A percentile compares a stretch with the other conserved stretches of the same genome.
These are phyloP conservation scores for Teleogryllus oceanicus DNA, from an alignment of 2,888 invertebrate species.

Conservation along the genomic window DNA sequence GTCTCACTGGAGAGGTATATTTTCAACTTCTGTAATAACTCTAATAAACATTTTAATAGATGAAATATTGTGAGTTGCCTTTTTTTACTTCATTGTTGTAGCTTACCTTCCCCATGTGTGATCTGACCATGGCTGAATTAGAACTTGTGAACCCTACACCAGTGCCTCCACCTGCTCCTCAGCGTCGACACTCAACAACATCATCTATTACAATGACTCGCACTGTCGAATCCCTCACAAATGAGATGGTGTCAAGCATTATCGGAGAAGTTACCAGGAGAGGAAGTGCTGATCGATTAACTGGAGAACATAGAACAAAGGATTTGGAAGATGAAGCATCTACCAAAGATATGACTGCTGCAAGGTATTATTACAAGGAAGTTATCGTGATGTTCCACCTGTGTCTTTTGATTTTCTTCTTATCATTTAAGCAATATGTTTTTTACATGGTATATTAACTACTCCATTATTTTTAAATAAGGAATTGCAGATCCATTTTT, in stretches of 20 bases:
- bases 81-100: neutral
- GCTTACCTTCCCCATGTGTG: conserved; percentile 31
- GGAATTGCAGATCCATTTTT: no score
- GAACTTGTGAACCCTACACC: conserved; percentile 29
- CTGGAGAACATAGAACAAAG: conserved; percentile 11
- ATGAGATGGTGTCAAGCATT: conserved; percentile 53
- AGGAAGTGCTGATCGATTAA: conserved; percentile 40
- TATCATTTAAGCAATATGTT: no score
- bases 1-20: conserved; percentile 53
- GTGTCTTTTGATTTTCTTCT: neutral
- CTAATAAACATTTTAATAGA: neutral
- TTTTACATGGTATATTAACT: no score
- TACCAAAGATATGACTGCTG: conserved; percentile 29
- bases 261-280: conserved; percentile 53
- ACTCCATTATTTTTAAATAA: no score
- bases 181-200: conserved; percentile 38
- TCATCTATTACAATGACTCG: conserved; percentile 36
- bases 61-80: neutral
- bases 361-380: conserved; percentile 28
- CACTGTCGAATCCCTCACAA: conserved; percentile 51
- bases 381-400: neutral
- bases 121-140: conserved; percentile 31
- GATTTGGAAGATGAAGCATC: conserved; percentile 19
- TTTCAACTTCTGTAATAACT: neutral
- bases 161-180: conserved; percentile 23